Conservation (phyloP, 2,888 invertebrate species). For the Ommatoiulus sabulosus region DNA sequence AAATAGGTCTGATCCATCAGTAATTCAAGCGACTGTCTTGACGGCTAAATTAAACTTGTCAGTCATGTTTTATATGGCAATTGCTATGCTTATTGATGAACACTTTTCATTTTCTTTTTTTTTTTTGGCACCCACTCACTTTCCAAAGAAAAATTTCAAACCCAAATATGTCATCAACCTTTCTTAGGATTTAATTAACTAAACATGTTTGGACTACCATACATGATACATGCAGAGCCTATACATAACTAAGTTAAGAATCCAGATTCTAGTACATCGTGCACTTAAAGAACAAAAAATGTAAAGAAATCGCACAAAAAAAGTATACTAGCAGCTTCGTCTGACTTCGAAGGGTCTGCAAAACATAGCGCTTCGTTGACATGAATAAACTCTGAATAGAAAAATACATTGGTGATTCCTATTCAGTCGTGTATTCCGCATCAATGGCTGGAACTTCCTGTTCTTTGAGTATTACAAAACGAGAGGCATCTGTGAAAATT, state of each 20-base stretch:
- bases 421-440: no score
- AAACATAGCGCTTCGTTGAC: not conserved
- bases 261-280: no score
- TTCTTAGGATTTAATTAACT: no score
- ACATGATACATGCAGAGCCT: no score
- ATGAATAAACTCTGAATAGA: not conserved
- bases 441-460: not conserved
- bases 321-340: no score
- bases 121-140: not conserved
- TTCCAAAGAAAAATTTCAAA: not conserved
- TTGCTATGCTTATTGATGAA: not conserved
- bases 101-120: not conserved
- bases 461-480: not conserved
- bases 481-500: not conserved
- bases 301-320: no score
- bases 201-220: no score
- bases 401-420: not conserved
- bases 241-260: no score
- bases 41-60: slow-evolving; percentile 37
- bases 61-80: slow-evolving; percentile 4
- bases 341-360: no score
- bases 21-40: not conserved
- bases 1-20: not conserved
- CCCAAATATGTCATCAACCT: no score
- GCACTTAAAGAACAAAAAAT: no score